Evolutionary conservation across 1,140 invertebrate species (phyloP), one percentile per base, ranked within the genome.

Genomic region (Drosophila lowei): DNA sequence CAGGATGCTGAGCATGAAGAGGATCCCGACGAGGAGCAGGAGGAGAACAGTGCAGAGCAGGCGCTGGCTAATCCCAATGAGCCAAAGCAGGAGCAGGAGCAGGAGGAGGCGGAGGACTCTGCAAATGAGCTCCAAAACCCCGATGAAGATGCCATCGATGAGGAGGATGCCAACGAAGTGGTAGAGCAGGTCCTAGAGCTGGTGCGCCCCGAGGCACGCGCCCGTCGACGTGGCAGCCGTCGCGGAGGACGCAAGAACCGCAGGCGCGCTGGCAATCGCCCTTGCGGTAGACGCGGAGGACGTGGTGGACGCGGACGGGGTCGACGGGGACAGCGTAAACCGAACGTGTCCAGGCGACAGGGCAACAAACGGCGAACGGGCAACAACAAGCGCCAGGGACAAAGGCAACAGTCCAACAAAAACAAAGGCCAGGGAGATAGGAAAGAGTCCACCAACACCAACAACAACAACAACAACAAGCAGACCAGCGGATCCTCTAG

Each of bases 1-100:
- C 49, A 59, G 21, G 77, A 79, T 63, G 61, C 34, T 11, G 65
- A 86, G 44, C 47, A 68, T 16, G 83, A 84, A n/a, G 73, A 84
- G 23, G 71, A 81, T 30, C 8, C 28, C 0, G 72, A 47, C 2
- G 42, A 56, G 3, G 72, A 70, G 0, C 49, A 65, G 2, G 66
- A 60, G 2, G 72, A 85, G 18, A 66, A 75, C 0, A 63, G 55
- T 0, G 16, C 44, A 8, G 15, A 0, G 16, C 28, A 25, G 21
- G 54, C 9, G 9, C 46, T 4, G 9, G 41, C 1, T 4, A 46
- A 50, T n/a, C 57, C 15, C 7, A 72, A 72, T 18, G 67, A 58
- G 2, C 61, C 58, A 2, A 49, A 76, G 21, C 28, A 66, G 11
- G 44, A 72, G 2, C 46, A 41, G 3, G 23, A 38, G 13, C 43